These are phyloP conservation scores for Hemistola chrysoprasaria DNA, from an alignment of 2,888 invertebrate species.

Conservation along the genomic window DNA sequence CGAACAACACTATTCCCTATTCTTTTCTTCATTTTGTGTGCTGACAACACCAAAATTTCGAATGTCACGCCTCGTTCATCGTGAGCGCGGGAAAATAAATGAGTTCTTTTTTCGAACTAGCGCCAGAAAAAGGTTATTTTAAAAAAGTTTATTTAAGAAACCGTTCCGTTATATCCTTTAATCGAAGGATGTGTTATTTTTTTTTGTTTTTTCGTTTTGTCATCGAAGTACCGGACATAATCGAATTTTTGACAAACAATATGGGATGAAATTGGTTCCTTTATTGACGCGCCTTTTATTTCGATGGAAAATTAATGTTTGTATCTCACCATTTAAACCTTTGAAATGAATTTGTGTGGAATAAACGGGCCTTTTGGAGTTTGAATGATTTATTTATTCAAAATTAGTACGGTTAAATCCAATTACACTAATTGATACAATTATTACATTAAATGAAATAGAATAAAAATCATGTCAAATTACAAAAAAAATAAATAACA, in stretches of 20 bases:
- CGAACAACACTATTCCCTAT: constrained; percentile 67
- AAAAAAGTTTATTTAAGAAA: constrained; percentile 62
- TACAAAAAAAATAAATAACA: too few relatives aligned
- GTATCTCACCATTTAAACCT: constrained; percentile 27
- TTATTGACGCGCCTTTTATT: constrained; percentile 64
- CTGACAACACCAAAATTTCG: constrained; percentile 68
- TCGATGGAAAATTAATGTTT: constrained; percentile 52
- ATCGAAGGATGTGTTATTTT: constrained; percentile 56
- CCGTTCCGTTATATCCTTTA: constrained; percentile 61
- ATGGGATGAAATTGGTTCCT: constrained; percentile 73
- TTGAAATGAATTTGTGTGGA: not conserved
- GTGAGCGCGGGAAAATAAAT: constrained; percentile 70
- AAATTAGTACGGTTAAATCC: too few relatives aligned
- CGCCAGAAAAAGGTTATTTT: constrained; percentile 38
- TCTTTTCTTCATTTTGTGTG: constrained; percentile 54
- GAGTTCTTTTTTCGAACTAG: constrained; percentile 56
- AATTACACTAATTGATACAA: too few relatives aligned
- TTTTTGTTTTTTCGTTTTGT: constrained; percentile 56
- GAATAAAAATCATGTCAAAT: too few relatives aligned
- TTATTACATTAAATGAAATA: too few relatives aligned
- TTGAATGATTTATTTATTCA: too few relatives aligned
- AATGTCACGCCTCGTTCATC: constrained; percentile 80
- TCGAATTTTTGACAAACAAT: constrained; percentile 79
- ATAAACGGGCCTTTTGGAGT: not conserved
- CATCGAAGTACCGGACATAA: constrained; percentile 65